Base-by-base conservation (phyloP, 2,113 vertebrate genomes). In the Ophthalmolycus amberensis region DNA sequence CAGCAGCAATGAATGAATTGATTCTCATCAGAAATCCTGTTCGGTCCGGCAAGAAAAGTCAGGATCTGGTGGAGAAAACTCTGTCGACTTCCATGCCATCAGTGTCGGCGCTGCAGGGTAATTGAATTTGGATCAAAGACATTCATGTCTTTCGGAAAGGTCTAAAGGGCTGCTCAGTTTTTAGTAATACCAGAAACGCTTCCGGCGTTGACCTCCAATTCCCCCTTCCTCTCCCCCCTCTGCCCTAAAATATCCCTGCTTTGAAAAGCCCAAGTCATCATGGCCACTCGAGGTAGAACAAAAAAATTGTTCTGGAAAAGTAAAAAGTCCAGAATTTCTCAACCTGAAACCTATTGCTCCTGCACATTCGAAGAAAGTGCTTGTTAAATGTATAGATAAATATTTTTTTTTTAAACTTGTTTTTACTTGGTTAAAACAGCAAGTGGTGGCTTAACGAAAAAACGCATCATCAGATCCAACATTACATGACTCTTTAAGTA, bases 171-270 rank as follows among this genome's bases (percentile, higher is more conserved):
- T n/a, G 83, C 85, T 88, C 56, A 62, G 84, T 91, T 94, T 92
- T 92, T 86, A 92, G 87, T 92, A 92, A 94, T 92, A 94, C 91
- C 88, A 92, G 85, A 91, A 90, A 90, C 22, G 63, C 86, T 90
- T 91, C 89, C 86, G 48, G 88, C 66, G 18, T 77, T 92, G 86
- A 92, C 88, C 89, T 82, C 78, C 38, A 54, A 70, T 75, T 70
- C 68, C 78, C 84, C 59, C 38, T 60, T 54, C 29, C 68, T 69
- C 84, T 40, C 27, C 66, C 52, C 58, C 37, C 34, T 20, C 60
- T 50, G 42, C 69, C 77, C 65, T 42, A 38, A 42, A 48, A 80
- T 83, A 79, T 80, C 84, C 59, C 58, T 14, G 71, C 88, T 88
- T 88, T 90, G 69, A 91, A 72, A 83, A 11, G 27, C 48, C 84